Percentiles rank a stretch among this genome's conserved stretches.
Conservation (phyloP, 1,140 invertebrate genomes). For the Heliconius hermathena region DNA sequence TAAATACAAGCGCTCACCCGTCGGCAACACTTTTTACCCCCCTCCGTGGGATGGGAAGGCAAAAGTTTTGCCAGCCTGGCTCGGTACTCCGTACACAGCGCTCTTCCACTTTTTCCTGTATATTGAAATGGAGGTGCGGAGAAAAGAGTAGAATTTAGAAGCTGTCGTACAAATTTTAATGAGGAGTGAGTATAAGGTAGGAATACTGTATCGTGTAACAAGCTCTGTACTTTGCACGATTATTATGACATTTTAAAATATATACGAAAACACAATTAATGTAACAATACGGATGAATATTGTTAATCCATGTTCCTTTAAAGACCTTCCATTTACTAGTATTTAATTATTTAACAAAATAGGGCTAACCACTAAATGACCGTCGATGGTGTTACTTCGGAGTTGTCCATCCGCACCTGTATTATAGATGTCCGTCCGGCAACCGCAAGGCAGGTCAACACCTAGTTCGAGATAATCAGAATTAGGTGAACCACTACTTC, state of each 20-base stretch:
- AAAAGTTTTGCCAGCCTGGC: conserved; percentile 78
- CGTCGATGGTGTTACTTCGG: conserved; percentile 44
- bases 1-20: conserved; percentile 73
- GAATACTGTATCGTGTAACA: conserved; percentile 65
- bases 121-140: conserved; percentile 81
- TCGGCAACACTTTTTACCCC: conserved; percentile 81
- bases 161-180: conserved; percentile 81
- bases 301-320: neutral
- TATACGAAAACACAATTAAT: neutral
- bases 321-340: conserved; percentile 14
- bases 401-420: conserved; percentile 46
- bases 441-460: conserved; percentile 53
- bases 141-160: conserved; percentile 82
- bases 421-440: conserved; percentile 64
- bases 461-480: conserved; percentile 70
- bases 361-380: conserved; percentile 25
- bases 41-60: conserved; percentile 66
- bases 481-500: conserved; percentile 72
- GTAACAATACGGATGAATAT: neutral
- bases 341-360: conserved; percentile 21
- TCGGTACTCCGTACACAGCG: conserved; percentile 77
- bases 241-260: conserved; percentile 55
- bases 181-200: conserved; percentile 70
- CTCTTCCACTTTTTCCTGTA: conserved; percentile 82
- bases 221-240: conserved; percentile 53